Conservation (phyloP, 2,113 vertebrate genomes). For the Cryptomyrus ogoouensis region DNA sequence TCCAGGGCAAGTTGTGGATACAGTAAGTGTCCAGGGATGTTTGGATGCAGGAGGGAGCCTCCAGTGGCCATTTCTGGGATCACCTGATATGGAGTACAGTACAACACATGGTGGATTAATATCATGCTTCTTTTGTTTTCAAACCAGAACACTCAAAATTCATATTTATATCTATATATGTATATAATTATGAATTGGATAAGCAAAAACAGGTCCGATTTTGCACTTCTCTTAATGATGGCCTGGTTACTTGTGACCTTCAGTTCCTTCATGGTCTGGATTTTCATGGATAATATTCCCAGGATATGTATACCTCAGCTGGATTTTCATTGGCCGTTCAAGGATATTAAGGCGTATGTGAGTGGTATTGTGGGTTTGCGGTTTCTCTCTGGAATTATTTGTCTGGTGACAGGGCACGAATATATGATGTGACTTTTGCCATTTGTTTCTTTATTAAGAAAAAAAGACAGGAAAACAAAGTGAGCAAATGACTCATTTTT, state of each 20-base stretch:
- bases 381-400: conserved; percentile 57
- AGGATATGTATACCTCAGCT: conserved; percentile 70
- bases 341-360: conserved; percentile 52
- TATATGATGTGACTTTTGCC: conserved; percentile 57
- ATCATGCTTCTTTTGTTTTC: conserved; percentile 44
- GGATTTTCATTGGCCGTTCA: conserved; percentile 74
- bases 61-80: conserved; percentile 56
- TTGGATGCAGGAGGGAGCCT: conserved; percentile 53
- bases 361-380: conserved; percentile 50
- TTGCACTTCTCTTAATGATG: conserved; percentile 35
- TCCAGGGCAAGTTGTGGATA: conserved; percentile 61
- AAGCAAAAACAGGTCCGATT: conserved; percentile 29
- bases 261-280: conserved; percentile 45
- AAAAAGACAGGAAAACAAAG: conserved; percentile 43
- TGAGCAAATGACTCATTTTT: conserved; percentile 55
- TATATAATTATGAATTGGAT: conserved; percentile 57
- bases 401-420: conserved; percentile 58
- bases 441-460: conserved; percentile 44
- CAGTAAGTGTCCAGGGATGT: conserved; percentile 60
- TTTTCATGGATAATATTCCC: conserved; percentile 66
- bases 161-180: conserved; percentile 46
- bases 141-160: conserved; percentile 38
- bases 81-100: conserved; percentile 63
- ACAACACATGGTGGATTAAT: conserved; percentile 61
- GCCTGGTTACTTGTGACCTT: conserved; percentile 19